A percentile compares a stretch with the other conserved stretches of the same genome.
These are phyloP conservation scores for Thymelicus acteon DNA, from an alignment of 2,888 invertebrate species.

Conservation along the genomic window DNA sequence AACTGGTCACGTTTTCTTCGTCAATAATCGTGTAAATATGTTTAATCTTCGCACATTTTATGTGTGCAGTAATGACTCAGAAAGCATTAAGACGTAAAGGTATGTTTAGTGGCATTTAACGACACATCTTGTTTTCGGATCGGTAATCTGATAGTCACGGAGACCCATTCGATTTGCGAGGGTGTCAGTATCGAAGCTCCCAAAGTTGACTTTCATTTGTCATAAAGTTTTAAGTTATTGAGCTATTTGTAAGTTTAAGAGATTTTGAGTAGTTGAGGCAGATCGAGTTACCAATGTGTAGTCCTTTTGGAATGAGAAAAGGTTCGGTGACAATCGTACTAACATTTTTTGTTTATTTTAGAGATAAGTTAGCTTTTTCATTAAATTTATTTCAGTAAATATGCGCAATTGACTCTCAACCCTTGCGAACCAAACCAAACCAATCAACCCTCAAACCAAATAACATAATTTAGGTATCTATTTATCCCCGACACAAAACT, in stretches of 20 bases:
- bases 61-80: slow-evolving; percentile 46
- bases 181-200: slow-evolving; percentile 41
- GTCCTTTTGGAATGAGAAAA: slow-evolving; percentile 22
- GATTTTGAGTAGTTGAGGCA: slow-evolving; percentile 28
- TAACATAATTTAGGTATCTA: too few species aligned
- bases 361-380: too few species aligned
- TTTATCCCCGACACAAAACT: too few species aligned
- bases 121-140: slow-evolving; percentile 46
- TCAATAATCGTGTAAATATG: slow-evolving; percentile 39
- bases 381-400: too few species aligned
- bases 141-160: slow-evolving; percentile 39
- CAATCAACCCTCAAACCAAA: too few species aligned
- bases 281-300: slow-evolving; percentile 36
- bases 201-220: slow-evolving; percentile 45
- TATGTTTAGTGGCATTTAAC: slow-evolving; percentile 54
- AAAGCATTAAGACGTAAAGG: slow-evolving; percentile 55
- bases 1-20: slow-evolving; percentile 33
- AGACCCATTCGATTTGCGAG: slow-evolving; percentile 21
- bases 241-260: slow-evolving; percentile 38
- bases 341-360: slow-evolving; percentile 1
- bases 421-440: too few species aligned
- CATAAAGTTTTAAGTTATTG: slow-evolving; percentile 46
- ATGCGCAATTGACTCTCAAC: too few species aligned
- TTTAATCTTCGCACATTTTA: slow-evolving; percentile 43
- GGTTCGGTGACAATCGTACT: slow-evolving; percentile 8